These are phyloP conservation scores for Tetranychus truncatus DNA, from an alignment of 2,888 invertebrate genomes.

Conservation along the genomic window DNA sequence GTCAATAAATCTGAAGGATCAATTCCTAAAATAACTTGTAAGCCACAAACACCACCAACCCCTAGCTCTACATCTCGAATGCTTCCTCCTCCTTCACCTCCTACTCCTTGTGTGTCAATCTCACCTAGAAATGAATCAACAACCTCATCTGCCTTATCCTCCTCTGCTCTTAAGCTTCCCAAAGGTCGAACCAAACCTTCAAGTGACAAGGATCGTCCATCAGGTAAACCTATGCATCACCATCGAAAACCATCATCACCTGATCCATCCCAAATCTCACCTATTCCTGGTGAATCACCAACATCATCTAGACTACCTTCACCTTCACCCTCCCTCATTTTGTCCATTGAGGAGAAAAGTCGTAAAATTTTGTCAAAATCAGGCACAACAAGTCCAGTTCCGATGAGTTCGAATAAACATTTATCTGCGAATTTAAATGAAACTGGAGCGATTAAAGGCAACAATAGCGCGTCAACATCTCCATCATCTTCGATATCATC, in stretches of 20 bases:
- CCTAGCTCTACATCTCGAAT: neutral
- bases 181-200: neutral
- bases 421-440: neutral
- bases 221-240: neutral
- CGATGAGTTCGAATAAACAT: neutral
- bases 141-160: neutral
- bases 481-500: neutral
- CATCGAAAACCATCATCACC: neutral
- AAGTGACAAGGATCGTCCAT: neutral
- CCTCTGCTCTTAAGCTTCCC: neutral
- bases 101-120: neutral
- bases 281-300: neutral
- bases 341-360: neutral
- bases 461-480: neutral
- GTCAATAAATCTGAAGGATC: neutral
- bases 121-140: neutral
- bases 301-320: neutral
- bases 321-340: neutral
- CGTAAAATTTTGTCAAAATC: neutral
- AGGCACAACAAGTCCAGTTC: neutral
- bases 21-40: neutral
- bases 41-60: neutral
- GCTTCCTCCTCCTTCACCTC: neutral
- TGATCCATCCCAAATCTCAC: neutral
- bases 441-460: neutral